Percentiles rank a stretch among this genome's conserved stretches.
Evolutionary conservation across 1,140 invertebrate species (phyloP).

Genomic region (Atta colombica): DNA sequence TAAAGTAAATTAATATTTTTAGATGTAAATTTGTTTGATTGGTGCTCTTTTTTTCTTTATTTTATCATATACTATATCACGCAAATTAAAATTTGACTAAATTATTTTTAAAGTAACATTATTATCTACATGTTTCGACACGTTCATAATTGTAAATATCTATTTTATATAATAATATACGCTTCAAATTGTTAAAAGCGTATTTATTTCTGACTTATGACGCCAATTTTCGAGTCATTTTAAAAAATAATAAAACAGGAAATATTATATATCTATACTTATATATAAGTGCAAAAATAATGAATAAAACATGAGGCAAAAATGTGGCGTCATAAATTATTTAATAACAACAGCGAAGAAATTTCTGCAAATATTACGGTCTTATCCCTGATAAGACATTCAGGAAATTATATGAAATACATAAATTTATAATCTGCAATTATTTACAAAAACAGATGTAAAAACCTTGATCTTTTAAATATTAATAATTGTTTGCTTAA

Average conservation of each 20-base stretch:
- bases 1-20: not conserved
- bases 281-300: not conserved
- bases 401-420: no score
- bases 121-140: not conserved
- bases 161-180: not conserved
- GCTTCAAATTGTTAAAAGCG: not conserved
- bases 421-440: no score
- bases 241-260: not conserved
- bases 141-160: constrained; percentile 5
- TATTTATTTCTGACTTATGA: not conserved
- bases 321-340: constrained; percentile 36
- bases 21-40: constrained; percentile 37
- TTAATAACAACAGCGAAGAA: not conserved
- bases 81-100: constrained; percentile 22
- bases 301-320: constrained; percentile 8
- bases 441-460: no score
- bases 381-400: not conserved
- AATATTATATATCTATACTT: no score
- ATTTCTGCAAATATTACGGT: not conserved
- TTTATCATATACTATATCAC: constrained; percentile 11
- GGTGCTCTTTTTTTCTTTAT: constrained; percentile 15
- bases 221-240: constrained; percentile 18
- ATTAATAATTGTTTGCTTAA: no score
- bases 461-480: no score
- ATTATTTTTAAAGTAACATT: not conserved